Evolutionary conservation across 2,888 invertebrate genomes (phyloP), one percentile per base, ranked within the genome.

Genomic region (Lasioglossum leucozonium): DNA sequence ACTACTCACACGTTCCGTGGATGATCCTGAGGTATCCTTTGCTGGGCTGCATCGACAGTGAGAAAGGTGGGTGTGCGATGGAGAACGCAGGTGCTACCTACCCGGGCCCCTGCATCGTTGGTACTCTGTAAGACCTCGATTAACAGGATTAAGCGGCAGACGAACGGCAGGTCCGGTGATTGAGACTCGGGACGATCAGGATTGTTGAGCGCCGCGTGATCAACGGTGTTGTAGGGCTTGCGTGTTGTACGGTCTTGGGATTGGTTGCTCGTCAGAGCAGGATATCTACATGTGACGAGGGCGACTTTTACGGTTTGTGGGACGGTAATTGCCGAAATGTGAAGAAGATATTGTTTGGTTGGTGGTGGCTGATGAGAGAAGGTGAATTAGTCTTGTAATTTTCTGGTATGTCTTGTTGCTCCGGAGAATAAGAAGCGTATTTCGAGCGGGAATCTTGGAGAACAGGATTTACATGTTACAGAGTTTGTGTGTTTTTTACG

Each of bases 41-140:
- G 34, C 67, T 6, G 34, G 8, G 22, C 40, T 3, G 37, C 37
- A n/a, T n/a, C 69, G 22, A 22, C 47, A 71, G 78, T 78, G 84
- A 78, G 71, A 74, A 75, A 84, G 84, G 84, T 84, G 73, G 62
- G 73, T 83, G 81, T 55, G 37, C 42, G 42, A 5, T 6, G 11
- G 40, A 11, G 22, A 13, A 34, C 26, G 44, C 51, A 80, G 72
- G 42, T 81, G 81, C 37, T 6, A 58, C 26, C 58, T 55, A 26
- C 5, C 26, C 30, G 62, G 30, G 30, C 62, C 30, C 30, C 30
- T 62, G 62, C 30, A 16, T 26, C 13, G 2, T 30, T 5, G 62
- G 30, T 30, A 62, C 62, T 55, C 55, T 30, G 62, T 62, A 30
- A 62, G 62, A 16, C 62, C 62, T 62, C 30, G 62, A 30, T 62